Percentiles rank a stretch among this genome's conserved stretches.
Evolutionary conservation across 1,140 invertebrate species (phyloP).

Genomic region (Bilobella aurantiaca): DNA sequence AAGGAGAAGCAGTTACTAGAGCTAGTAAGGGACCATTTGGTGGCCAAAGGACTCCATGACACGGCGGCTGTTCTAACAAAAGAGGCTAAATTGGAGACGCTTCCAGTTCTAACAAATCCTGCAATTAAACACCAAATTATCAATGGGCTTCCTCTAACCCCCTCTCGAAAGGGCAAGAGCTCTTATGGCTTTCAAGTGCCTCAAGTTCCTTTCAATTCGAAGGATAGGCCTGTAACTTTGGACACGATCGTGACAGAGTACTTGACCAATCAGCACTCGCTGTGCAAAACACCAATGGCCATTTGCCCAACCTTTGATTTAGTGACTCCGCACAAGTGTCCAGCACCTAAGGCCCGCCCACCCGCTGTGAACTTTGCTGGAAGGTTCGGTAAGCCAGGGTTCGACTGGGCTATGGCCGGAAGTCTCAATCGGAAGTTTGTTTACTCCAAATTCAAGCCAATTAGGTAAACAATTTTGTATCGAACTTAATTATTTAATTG

Average conservation of each 20-base stretch:
- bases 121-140: neutral
- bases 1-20: conserved; percentile 85
- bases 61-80: conserved; percentile 17
- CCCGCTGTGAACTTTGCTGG: conserved; percentile 44
- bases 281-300: conserved; percentile 83
- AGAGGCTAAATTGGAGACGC: neutral
- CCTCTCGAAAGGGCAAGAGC: neutral
- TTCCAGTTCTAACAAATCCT: neutral
- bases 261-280: conserved; percentile 85
- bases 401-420: neutral
- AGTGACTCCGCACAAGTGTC: conserved; percentile 79
- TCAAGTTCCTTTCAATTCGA: neutral
- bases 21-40: conserved; percentile 79
- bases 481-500: neutral
- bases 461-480: conserved; percentile 15
- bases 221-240: conserved; percentile 45
- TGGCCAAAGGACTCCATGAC: conserved; percentile 52
- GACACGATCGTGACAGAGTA: conserved; percentile 93
- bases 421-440: conserved; percentile 41
- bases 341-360: conserved; percentile 46
- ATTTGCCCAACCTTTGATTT: conserved; percentile 84
- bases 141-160: neutral
- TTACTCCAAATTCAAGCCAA: conserved; percentile 33
- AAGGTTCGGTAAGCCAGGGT: neutral
- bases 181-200: neutral